Evolutionary conservation across 2,888 invertebrate species (phyloP), one percentile per base, ranked within the genome.

Genomic region (Girardia tigrina): DNA sequence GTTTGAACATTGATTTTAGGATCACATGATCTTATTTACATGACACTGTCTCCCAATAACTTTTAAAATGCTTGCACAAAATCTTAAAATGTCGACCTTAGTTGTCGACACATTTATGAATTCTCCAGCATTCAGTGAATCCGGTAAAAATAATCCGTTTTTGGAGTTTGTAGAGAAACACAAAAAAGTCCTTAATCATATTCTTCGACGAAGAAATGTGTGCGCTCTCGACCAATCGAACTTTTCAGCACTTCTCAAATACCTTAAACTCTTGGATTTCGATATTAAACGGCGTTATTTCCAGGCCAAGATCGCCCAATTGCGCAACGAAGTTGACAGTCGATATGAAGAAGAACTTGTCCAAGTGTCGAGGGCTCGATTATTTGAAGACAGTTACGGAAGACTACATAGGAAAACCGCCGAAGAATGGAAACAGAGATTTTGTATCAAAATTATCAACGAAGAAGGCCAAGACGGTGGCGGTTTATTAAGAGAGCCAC

Each of bases 401-500:
- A 91, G 92, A 81, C 86, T 92, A 72, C 91, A 91, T 82, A 87
- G 92, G 42, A 86, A 90, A 73, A 87, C 89, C 56, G 88, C 90
- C 0, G 90, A 90, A 80, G 92, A 92, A 82, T 92, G 92, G 92
- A 92, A 91, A 82, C 90, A 91, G 84, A 86, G 91, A 72, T 92
- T 92, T 84, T 92, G 91, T 82, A 91, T 92, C 81, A 91, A 91
- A 0, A 92, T 92, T 84, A 91, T 80, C 90, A 90, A 90, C 80
- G 92, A 92, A 83, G 92, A 92, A 85, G 92, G 92, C 0, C 92
- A 92, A 84, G 92, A 92, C 85, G 92, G 92, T 29, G 91, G 92
- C 76, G 92, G 92, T 73, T 86, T 92, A 72, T 85, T 92, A 29
- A 86, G 92, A 77, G 92, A 92, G 91, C 0, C 86, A 91, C 72